Evolutionary conservation across 2,797 vertebrate species (phyloP), one percentile per base, ranked within the genome.

Genomic region (Gorsachius magnificus): DNA sequence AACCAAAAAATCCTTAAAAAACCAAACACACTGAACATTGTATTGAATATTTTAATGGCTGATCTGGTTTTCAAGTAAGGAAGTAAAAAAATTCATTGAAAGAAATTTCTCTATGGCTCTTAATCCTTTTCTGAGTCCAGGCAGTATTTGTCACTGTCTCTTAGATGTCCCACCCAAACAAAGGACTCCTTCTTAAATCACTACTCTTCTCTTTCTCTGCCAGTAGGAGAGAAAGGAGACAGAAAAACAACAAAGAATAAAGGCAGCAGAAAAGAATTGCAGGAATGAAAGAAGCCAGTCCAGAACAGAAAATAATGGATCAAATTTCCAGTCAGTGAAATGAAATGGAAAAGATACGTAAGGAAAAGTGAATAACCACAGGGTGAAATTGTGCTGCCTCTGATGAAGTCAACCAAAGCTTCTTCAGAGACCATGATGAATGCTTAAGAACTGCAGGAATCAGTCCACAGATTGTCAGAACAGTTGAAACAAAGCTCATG

Each of bases 401-500:
- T 83, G 71, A 69, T 95, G 92, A 96, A 94, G 82, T 91, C 95
- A 95, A 88, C 57, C 76, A 88, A 78, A 86, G 61, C 65, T 85
- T n/a, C 76, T 77, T 75, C 92, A 87, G 68, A 92, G 83, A 90
- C 90, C 19, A 29, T 80, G 93, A 95, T 64, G 60, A 95, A 96
- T 90, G 90, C 38, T 90, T 95, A 92, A 84, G 80, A 91, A 85
- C 51, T 89, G 77, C 26, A 84, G 80, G 74, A 95, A 90, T 95
- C 78, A 66, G 83, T 87, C 81, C 87, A 87, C 68, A 85, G 53
- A 89, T 71, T 94, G 91, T 77, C 21, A 4, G 50, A 95, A 83
- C 83, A 54, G 71, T 92, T 87, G 80, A 95, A 97, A 94, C 78
- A 94, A 97, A 93, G 63, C 85, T 94, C 66, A 70, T 57, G 24